Evolutionary conservation across 2,797 vertebrate genomes (phyloP).

Genomic region (Coreius guichenoti): DNA sequence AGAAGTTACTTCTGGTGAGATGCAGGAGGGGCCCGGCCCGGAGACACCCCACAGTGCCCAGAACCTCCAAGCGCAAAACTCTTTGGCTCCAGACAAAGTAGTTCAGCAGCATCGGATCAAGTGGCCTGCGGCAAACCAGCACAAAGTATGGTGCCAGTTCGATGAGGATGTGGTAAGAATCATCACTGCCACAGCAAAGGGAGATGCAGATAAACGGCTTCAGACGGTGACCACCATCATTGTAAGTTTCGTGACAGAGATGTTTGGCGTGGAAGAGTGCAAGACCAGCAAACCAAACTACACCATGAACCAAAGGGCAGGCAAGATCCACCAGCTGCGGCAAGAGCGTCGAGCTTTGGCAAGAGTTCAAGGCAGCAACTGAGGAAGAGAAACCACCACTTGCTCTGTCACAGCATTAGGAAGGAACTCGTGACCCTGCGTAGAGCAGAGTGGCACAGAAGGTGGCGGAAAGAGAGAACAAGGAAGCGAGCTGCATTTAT

Average conservation of each 20-base stretch:
- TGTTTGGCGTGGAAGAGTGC: background rate
- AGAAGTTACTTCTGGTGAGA: background rate
- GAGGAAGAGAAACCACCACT: background rate
- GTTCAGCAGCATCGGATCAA: background rate
- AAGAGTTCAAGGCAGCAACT: background rate
- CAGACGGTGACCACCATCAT: background rate
- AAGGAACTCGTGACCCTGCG: accelerated
- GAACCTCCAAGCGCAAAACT: background rate
- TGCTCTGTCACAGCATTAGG: background rate
- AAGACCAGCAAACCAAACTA: background rate
- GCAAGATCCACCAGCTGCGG: background rate
- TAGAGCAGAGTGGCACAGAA: background rate
- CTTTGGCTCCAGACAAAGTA: background rate
- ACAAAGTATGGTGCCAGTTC: background rate
- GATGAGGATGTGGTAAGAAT: background rate
- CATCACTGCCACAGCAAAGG: background rate
- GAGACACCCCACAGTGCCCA: background rate
- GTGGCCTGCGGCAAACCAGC: background rate
- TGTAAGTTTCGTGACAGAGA: background rate
- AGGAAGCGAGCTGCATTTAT: background rate
- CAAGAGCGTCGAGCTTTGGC: background rate
- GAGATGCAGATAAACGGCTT: no score
- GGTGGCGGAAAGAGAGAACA: background rate
- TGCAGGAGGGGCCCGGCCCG: background rate
- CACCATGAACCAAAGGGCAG: background rate